Conservation (phyloP, 2,888 invertebrate species). For the Tuta absoluta region DNA sequence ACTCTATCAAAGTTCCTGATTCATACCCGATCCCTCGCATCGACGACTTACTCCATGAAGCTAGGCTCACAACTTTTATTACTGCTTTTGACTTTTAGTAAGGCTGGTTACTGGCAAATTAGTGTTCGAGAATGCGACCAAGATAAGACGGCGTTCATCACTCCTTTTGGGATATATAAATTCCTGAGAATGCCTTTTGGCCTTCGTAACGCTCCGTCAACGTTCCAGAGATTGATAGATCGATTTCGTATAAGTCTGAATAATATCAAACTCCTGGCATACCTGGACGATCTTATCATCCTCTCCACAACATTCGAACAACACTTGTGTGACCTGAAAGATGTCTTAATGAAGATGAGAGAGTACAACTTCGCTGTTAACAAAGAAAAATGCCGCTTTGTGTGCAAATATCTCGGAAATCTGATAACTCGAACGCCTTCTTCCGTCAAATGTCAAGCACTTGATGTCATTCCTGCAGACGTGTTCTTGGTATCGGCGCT, state of each 20-base stretch:
- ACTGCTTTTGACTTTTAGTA: constrained; percentile 50
- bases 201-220: constrained; percentile 43
- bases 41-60: constrained; percentile 41
- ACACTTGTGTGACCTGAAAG: constrained; percentile 28
- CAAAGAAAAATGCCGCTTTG: constrained; percentile 31
- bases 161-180: constrained; percentile 46
- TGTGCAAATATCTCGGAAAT: constrained; percentile 32
- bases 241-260: constrained; percentile 32
- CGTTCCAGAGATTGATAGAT: constrained; percentile 43
- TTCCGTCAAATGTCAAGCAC: constrained; percentile 28
- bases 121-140: constrained; percentile 40
- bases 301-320: constrained; percentile 37
- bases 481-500: constrained; percentile 22
- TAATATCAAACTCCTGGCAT: constrained; percentile 34
- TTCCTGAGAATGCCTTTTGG: constrained; percentile 51
- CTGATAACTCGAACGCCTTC: constrained; percentile 27
- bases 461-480: constrained; percentile 27
- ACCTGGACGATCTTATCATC: constrained; percentile 40
- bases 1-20: constrained; percentile 37
- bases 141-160: constrained; percentile 47
- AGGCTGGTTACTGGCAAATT: constrained; percentile 49
- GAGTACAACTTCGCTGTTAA: constrained; percentile 28
- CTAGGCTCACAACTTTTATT: constrained; percentile 46
- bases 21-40: constrained; percentile 30
- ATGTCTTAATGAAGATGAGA: constrained; percentile 28